phyloP scores from a whole-genome alignment of 1,140 invertebrate genomes.

The Trichomalopsis sarcophagae region DNA sequence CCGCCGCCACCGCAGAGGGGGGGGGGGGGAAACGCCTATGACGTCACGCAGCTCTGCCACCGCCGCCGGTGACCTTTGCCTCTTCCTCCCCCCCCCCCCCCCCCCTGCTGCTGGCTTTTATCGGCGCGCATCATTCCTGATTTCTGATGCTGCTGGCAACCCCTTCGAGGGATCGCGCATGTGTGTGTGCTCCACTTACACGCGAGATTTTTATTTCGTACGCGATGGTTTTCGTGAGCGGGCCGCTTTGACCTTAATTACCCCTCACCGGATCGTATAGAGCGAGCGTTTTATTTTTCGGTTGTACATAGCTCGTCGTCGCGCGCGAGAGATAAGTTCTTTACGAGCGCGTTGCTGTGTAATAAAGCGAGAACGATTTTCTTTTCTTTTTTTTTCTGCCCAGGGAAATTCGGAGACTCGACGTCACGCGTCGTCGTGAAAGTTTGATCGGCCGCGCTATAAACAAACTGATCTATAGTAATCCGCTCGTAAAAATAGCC shows the following conservation, averaged over 20 bases:
- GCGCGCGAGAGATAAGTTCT: not conserved
- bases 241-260: not conserved
- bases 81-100: slow-evolving; percentile 24
- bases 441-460: not conserved
- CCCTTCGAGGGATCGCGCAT: not conserved
- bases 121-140: slow-evolving; percentile 42
- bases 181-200: slow-evolving; percentile 22
- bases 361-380: too few relatives aligned
- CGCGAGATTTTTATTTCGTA: not conserved
- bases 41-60: slow-evolving; percentile 34
- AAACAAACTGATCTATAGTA: not conserved
- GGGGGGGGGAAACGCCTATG: slow-evolving; percentile 36
- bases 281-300: not conserved
- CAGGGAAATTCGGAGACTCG: too few relatives aligned
- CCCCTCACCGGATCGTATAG: not conserved
- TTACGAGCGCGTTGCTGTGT: not conserved
- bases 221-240: not conserved
- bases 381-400: too few relatives aligned
- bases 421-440: not conserved
- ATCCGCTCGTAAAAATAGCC: not conserved
- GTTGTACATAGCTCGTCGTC: not conserved
- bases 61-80: slow-evolving; percentile 38
- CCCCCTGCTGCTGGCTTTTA: slow-evolving; percentile 15
- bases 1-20: not conserved
- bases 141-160: slow-evolving; percentile 18